phyloP scores from a whole-genome alignment of 35 echinoderm and acorn worm genomes.

The Chiridota heheva region DNA sequence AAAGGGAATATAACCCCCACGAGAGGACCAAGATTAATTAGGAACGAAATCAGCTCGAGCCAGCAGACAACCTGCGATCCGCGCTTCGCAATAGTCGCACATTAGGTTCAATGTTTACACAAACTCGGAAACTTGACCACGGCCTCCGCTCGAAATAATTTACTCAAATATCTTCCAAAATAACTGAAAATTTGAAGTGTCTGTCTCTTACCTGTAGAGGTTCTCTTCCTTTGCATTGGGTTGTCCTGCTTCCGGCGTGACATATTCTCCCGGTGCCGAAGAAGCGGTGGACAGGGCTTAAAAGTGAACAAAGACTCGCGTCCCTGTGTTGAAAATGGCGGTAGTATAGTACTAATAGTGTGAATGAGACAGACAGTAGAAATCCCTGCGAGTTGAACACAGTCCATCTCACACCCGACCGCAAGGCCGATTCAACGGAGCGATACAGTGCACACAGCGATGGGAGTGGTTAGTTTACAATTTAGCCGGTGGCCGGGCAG shows the following conservation, averaged over 20 bases:
- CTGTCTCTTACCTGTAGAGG: conserved; percentile 83
- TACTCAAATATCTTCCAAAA: conserved; percentile 24
- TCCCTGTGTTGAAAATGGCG: conserved; percentile 97
- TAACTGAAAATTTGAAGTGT: conserved; percentile 1
- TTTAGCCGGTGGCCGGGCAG: conserved; percentile 37
- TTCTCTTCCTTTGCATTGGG: conserved; percentile 89
- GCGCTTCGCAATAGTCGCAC: too few relatives aligned
- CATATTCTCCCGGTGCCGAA: conserved; percentile 98
- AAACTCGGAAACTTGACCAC: conserved; percentile 41
- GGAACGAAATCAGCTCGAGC: too few relatives aligned
- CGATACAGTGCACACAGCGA: conserved; percentile 23
- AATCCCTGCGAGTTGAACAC: conserved; percentile 23
- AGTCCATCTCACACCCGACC: conserved; percentile 53
- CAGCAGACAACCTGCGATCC: too few relatives aligned
- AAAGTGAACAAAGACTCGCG: conserved; percentile 92
- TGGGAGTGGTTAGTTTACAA: background rate
- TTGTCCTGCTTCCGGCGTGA: conserved; percentile 99
- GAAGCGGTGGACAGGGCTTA: conserved; percentile 94
- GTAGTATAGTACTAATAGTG: conserved; percentile 43
- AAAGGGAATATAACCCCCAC: too few relatives aligned
- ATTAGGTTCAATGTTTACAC: conserved; percentile 51
- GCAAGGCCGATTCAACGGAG: too few relatives aligned
- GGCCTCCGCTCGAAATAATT: conserved; percentile 19
- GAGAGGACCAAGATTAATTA: too few relatives aligned
- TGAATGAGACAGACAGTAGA: conserved; percentile 36